Evolutionary conservation across 2,113 vertebrate genomes (phyloP).

Genomic region (Euleptes europaea): DNA sequence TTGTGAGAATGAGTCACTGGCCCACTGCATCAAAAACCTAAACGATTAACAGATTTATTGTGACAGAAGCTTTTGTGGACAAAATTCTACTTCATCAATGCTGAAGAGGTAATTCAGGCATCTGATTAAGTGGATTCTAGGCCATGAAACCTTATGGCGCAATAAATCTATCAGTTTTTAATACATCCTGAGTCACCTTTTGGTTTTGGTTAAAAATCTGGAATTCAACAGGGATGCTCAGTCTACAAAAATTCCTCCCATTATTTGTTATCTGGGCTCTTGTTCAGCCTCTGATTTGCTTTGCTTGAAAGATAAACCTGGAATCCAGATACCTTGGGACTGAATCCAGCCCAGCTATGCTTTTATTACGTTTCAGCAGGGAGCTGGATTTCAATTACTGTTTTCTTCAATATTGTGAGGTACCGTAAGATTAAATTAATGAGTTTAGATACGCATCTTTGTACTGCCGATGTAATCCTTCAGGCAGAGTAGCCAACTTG

Average conservation of each 20-base stretch:
- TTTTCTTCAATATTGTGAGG: constrained; percentile 64
- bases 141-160: too few species aligned
- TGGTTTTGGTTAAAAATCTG: background rate
- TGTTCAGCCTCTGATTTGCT: constrained; percentile 28
- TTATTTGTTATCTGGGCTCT: constrained; percentile 46
- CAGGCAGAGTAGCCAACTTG: constrained; percentile 67
- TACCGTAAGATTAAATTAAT: constrained; percentile 72
- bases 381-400: constrained; percentile 70
- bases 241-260: constrained; percentile 12
- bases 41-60: too few species aligned
- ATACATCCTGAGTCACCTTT: too few species aligned
- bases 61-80: too few species aligned
- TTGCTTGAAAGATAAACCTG: constrained; percentile 30
- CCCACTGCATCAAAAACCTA: background rate
- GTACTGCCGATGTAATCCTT: constrained; percentile 72
- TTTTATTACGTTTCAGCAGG: constrained; percentile 68
- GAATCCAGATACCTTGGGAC: constrained; percentile 25
- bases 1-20: rapidly evolving
- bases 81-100: too few species aligned
- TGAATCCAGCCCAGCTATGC: constrained; percentile 35
- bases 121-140: too few species aligned
- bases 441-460: constrained; percentile 72
- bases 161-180: too few species aligned
- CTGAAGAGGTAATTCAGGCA: too few species aligned
- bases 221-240: constrained; percentile 3